A percentile compares a stretch with the other conserved stretches of the same genome.
Conservation (phyloP, 2,113 vertebrate species). For the Suncus etruscus region DNA sequence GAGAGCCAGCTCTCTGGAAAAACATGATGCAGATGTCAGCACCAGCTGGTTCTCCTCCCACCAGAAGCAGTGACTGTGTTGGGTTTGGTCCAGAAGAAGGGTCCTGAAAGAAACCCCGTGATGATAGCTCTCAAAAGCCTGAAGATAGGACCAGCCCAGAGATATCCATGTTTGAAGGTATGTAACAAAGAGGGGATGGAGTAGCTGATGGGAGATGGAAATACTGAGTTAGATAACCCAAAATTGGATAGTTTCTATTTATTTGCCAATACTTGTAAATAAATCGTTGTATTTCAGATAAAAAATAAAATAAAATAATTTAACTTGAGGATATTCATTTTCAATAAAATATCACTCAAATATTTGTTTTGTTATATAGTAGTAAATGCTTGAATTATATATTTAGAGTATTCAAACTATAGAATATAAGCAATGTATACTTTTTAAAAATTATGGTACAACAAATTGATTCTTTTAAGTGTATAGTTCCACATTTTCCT, state of each 20-base stretch:
- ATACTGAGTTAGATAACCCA: constrained; percentile 20
- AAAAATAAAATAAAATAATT: neutral
- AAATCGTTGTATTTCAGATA: constrained; percentile 19
- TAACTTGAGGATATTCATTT: constrained; percentile 64
- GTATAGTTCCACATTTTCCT: too few species aligned
- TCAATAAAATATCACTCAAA: constrained; percentile 40
- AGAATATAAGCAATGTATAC: neutral
- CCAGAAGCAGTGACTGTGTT: constrained; percentile 22
- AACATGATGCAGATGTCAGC: neutral
- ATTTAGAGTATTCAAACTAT: constrained; percentile 65
- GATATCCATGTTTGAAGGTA: constrained; percentile 92
- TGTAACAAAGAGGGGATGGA: constrained; percentile 64
- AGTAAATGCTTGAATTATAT: constrained; percentile 67
- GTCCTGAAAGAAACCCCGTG: constrained; percentile 75
- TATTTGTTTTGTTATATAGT: constrained; percentile 40
- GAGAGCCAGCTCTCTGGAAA: constrained; percentile 66
- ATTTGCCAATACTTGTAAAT: neutral
- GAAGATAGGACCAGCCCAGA: constrained; percentile 66
- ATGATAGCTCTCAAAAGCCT: constrained; percentile 59
- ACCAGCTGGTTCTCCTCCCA: neutral
- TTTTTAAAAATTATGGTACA: neutral
- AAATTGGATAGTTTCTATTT: constrained; percentile 29
- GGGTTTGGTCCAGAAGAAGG: constrained; percentile 76
- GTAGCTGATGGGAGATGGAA: constrained; percentile 14
- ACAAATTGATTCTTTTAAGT: too few species aligned